A percentile compares a stretch with the other conserved stretches of the same genome.
phyloP scores from a whole-genome alignment of 2,888 invertebrate genomes.

The Helicoverpa assulta region DNA sequence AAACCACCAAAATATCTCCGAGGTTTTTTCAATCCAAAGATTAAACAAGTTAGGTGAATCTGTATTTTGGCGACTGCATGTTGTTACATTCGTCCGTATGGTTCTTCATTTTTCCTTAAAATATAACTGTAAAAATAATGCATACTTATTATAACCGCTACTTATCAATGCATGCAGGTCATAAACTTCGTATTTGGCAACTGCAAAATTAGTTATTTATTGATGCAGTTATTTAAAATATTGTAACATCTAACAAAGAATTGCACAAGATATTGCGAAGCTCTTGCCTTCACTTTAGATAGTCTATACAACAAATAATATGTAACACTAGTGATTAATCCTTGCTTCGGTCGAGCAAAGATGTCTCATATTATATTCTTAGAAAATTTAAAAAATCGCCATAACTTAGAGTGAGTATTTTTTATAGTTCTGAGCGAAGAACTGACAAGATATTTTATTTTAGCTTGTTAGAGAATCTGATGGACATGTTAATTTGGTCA shows the following conservation, averaged over 20 bases:
- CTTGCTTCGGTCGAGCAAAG: not conserved
- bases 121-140: too few species aligned
- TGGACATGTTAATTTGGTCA: not conserved
- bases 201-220: conserved; percentile 19
- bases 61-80: too few species aligned
- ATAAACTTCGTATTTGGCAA: conserved; percentile 12
- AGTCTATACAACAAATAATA: not conserved
- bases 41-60: too few species aligned
- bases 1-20: too few species aligned
- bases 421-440: too few species aligned
- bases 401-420: too few species aligned
- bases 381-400: not conserved
- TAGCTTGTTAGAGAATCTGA: not conserved
- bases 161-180: not conserved
- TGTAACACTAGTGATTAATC: not conserved
- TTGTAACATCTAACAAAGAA: conserved; percentile 16
- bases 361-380: not conserved
- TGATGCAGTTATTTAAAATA: conserved; percentile 13
- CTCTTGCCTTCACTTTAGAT: not conserved
- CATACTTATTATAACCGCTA: too few species aligned
- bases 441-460: too few species aligned
- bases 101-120: too few species aligned
- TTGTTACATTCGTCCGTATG: too few species aligned
- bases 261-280: conserved; percentile 37
- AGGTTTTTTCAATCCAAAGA: too few species aligned